Conservation (phyloP, 23 tunicate species). For the Oikopleura vanhoeffeni region DNA sequence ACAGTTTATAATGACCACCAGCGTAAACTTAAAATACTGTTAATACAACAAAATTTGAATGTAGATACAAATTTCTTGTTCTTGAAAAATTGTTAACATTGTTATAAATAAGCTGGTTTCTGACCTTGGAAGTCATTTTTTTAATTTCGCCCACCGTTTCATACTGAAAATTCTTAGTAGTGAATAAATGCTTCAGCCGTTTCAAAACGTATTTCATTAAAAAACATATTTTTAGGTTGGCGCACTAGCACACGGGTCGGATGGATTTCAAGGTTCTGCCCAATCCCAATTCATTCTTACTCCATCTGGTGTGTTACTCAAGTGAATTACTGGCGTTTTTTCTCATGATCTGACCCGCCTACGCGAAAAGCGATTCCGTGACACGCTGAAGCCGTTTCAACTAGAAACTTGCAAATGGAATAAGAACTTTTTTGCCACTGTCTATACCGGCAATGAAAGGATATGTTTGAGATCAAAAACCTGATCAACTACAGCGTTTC, state of each 20-base stretch:
- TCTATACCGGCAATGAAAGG: slow-evolving; percentile 23
- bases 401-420: slow-evolving; percentile 23
- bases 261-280: slow-evolving; percentile 55
- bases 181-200: too few relatives aligned
- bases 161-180: too few relatives aligned
- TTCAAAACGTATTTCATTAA: too few relatives aligned
- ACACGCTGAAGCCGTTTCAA: slow-evolving; percentile 23
- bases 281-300: slow-evolving; percentile 37
- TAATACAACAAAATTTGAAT: too few relatives aligned
- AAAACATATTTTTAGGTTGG: slow-evolving; percentile 21
- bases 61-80: too few relatives aligned
- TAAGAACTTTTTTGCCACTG: slow-evolving; percentile 38
- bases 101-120: too few relatives aligned
- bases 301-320: slow-evolving; percentile 47
- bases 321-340: slow-evolving; percentile 89
- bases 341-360: slow-evolving; percentile 75
- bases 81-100: too few relatives aligned
- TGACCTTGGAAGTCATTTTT: too few relatives aligned
- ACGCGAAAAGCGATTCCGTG: slow-evolving; percentile 29
- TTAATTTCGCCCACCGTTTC: too few relatives aligned
- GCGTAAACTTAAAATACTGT: too few relatives aligned
- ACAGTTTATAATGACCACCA: slow-evolving; percentile 27
- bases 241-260: slow-evolving; percentile 76
- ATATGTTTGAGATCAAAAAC: slow-evolving; percentile 59
- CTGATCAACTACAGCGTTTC: slow-evolving; percentile 71